phyloP scores from a whole-genome alignment of 2,797 vertebrate species.

The Xenopus petersii region DNA sequence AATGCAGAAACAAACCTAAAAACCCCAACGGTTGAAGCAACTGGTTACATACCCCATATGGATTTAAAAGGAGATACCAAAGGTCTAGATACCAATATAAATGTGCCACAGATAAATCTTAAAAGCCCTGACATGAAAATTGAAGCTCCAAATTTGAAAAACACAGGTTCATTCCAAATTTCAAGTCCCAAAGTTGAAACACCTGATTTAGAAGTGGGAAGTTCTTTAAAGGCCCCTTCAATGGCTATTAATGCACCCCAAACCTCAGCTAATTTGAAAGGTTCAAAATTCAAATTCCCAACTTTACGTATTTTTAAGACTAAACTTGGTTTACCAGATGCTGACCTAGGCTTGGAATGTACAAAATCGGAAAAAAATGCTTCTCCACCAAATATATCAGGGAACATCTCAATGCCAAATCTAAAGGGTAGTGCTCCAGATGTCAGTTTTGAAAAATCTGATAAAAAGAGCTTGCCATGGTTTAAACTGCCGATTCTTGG shows the following conservation, averaged over 20 bases:
- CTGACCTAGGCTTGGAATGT: constrained; percentile 21
- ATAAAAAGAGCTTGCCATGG: constrained; percentile 35
- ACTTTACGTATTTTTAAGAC: constrained; percentile 32
- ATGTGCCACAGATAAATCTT: not conserved
- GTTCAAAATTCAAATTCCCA: constrained; percentile 41
- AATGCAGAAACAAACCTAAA: constrained; percentile 27
- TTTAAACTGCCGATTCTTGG: constrained; percentile 43
- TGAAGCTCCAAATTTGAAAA: constrained; percentile 2
- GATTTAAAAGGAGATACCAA: not conserved
- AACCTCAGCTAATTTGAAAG: constrained; percentile 8
- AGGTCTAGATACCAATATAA: too few relatives aligned
- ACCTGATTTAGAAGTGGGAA: constrained; percentile 6
- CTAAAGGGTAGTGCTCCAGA: constrained; percentile 21
- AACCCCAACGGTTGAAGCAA: constrained; percentile 7
- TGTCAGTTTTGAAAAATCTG: constrained; percentile 17
- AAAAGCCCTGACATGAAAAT: not conserved
- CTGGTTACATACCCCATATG: too few relatives aligned
- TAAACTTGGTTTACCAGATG: constrained; percentile 29
- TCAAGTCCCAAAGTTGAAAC: constrained; percentile 8
- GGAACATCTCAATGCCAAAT: constrained; percentile 32
- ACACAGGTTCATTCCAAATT: not conserved
- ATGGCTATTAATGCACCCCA: constrained; percentile 25
- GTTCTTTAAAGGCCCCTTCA: constrained; percentile 22
- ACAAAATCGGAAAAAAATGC: not conserved
- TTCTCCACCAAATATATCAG: constrained; percentile 15